Conservation (phyloP, 2,113 vertebrate genomes). For the Oncorhynchus masou region DNA sequence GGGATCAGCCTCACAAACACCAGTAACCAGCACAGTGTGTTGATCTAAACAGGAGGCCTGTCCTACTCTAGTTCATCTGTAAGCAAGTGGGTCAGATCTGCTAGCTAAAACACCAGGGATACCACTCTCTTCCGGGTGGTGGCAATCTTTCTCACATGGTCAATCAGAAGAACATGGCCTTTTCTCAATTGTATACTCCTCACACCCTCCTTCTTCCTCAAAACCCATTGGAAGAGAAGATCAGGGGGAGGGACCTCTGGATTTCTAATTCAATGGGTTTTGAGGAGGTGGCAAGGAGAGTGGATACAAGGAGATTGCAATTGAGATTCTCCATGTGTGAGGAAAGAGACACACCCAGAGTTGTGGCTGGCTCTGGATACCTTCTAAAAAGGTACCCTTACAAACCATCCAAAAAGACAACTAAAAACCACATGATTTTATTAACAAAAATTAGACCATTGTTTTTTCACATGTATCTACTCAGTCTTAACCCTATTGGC, state of each 20-base stretch:
- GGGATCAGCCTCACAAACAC: constrained; percentile 95
- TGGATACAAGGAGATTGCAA: no score
- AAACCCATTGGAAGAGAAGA: no score
- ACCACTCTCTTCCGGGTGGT: constrained; percentile 95
- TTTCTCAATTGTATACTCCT: no score
- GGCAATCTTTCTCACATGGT: constrained; percentile 98
- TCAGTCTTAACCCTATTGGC: background rate
- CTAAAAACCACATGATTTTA: background rate
- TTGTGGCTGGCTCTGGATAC: background rate
- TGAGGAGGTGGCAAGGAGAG: no score
- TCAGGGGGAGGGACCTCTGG: no score
- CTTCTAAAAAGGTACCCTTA: background rate
- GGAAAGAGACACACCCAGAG: background rate
- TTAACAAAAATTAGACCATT: background rate
- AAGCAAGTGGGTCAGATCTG: constrained; percentile 81
- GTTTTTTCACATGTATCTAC: no score
- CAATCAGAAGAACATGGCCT: constrained; percentile 90
- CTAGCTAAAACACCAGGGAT: constrained; percentile 97
- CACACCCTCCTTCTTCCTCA: no score
- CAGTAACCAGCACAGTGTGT: no score
- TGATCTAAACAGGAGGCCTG: no score
- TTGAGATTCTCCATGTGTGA: no score
- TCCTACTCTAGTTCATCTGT: no score
- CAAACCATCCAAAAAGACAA: background rate
- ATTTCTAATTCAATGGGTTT: no score